A percentile compares a stretch with the other conserved stretches of the same genome.
Evolutionary conservation across 1,140 invertebrate genomes (phyloP).

Genomic region (Aphelenchoides fujianensis): DNA sequence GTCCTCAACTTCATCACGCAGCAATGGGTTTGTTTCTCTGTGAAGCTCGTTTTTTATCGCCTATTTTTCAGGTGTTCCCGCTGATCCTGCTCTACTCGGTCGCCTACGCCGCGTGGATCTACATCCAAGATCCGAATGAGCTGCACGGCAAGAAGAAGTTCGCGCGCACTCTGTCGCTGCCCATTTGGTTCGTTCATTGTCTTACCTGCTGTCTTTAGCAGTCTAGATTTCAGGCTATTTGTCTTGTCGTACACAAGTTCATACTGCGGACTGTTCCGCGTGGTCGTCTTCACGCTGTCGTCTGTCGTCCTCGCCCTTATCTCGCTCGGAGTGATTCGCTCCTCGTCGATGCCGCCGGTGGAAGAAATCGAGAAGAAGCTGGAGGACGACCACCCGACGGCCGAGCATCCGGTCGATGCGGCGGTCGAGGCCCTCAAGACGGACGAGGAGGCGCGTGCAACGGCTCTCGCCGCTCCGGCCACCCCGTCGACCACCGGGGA

Average conservation of each 20-base stretch:
- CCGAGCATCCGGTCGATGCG: constrained; percentile 19
- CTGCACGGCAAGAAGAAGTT: constrained; percentile 57
- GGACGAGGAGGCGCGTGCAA: constrained; percentile 6
- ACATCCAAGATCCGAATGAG: constrained; percentile 45
- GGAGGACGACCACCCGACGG: constrained; percentile 19
- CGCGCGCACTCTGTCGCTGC: constrained; percentile 53
- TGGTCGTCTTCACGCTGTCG: constrained; percentile 64
- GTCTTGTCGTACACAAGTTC: constrained; percentile 62
- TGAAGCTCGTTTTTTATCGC: constrained; percentile 1
- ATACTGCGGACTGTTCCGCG: constrained; percentile 64
- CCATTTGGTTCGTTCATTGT: constrained; percentile 54
- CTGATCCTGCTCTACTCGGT: constrained; percentile 48
- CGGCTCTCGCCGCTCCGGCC: neutral
- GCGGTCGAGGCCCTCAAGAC: constrained; percentile 23
- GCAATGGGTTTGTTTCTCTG: constrained; percentile 46
- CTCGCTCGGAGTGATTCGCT: constrained; percentile 63
- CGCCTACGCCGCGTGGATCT: constrained; percentile 57
- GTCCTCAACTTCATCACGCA: constrained; percentile 50
- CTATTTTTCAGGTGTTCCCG: constrained; percentile 50
- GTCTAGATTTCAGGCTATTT: constrained; percentile 47
- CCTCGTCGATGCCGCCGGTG: neutral
- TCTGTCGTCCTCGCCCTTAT: constrained; percentile 63
- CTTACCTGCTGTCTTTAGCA: neutral
- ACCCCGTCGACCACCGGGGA: constrained; percentile 64
- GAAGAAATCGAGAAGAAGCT: constrained; percentile 17